Base-by-base conservation (phyloP, 2,888 invertebrate species). In the Hetaerina titia region DNA sequence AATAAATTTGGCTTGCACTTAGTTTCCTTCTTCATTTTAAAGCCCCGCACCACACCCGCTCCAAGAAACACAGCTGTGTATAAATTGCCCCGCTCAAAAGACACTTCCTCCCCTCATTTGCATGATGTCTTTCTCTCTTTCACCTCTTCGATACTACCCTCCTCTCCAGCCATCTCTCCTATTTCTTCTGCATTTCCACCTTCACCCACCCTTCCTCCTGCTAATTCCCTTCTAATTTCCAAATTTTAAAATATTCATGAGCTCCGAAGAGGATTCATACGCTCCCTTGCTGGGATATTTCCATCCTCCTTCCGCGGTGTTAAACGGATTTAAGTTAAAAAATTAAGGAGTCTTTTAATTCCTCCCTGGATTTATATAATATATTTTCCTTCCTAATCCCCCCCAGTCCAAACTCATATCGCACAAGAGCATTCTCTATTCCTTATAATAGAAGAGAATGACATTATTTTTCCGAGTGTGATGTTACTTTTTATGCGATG, bases 161-260 rank as follows among this genome's bases (percentile, higher is more conserved):
- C 31, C 69, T 31, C 31, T 0, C 81, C 11, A 31, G 1, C 31
- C 81, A 25, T 31, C 31, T 81, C 31, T 11, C 81, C 81, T 13
- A 22, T 81, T 69, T n/a, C 69, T 69, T 69, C 69, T 22, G 7
- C 69, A 45, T 45, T 45, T 69, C 69, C n/a, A 22, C 6, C 7
- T 0, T 0, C 0, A 5, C 4, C 5, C n/a, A n/a, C 69, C 69
- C 9, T n/a, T 15, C 25, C 31, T 31, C 13, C 31, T 31, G 81
- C 92, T 69, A 92, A 92, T 92, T 69, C 69, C n/a, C 69, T 6
- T 64, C 92, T 74, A 69, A 92, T 92, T 92, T 69, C 92, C 15
- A 92, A 92, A 92, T 56, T 92, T 92, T 92, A 69, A 92, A 92
- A 92, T 92, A 92, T 92, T 92, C 92, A 92, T 92, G 92, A 92